phyloP scores from a whole-genome alignment of 2,888 invertebrate genomes.

The Ormyrus thymus region DNA sequence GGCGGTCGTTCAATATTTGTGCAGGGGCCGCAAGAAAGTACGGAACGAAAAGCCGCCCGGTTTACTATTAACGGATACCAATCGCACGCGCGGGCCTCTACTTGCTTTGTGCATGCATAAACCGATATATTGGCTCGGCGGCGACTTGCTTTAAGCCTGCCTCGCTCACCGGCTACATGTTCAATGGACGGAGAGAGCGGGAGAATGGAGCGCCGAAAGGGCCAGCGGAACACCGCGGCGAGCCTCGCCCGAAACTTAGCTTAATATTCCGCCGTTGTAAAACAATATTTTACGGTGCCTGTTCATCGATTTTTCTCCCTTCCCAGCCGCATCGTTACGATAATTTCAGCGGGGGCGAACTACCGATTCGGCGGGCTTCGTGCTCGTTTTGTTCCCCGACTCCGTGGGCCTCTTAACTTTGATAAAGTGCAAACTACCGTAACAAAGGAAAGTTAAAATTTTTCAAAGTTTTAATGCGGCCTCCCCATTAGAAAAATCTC shows the following conservation, averaged over 20 bases:
- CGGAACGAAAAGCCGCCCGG: conserved; percentile 36
- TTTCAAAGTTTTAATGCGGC: background rate
- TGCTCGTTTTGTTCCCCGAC: too few relatives aligned
- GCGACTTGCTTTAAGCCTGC: background rate
- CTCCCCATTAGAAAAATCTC: background rate
- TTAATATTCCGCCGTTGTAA: conserved; percentile 10
- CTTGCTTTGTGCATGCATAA: conserved; percentile 2
- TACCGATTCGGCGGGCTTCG: too few relatives aligned
- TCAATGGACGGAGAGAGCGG: too few relatives aligned
- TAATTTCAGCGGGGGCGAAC: too few relatives aligned
- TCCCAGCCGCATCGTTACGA: too few relatives aligned
- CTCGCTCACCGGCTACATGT: too few relatives aligned
- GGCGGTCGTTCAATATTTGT: background rate
- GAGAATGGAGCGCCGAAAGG: background rate
- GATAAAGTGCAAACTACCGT: background rate
- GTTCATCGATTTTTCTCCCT: too few relatives aligned
- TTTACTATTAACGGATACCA: conserved; percentile 43
- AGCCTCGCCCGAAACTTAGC: background rate
- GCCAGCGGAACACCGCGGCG: too few relatives aligned
- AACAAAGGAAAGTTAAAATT: background rate
- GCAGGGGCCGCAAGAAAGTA: background rate
- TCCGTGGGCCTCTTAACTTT: too few relatives aligned
- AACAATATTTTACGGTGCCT: too few relatives aligned
- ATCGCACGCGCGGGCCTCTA: conserved; percentile 1
- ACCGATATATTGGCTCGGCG: conserved; percentile 16